Evolutionary conservation across 2,888 invertebrate species (phyloP).

Genomic region (Neoascia interrupta): DNA sequence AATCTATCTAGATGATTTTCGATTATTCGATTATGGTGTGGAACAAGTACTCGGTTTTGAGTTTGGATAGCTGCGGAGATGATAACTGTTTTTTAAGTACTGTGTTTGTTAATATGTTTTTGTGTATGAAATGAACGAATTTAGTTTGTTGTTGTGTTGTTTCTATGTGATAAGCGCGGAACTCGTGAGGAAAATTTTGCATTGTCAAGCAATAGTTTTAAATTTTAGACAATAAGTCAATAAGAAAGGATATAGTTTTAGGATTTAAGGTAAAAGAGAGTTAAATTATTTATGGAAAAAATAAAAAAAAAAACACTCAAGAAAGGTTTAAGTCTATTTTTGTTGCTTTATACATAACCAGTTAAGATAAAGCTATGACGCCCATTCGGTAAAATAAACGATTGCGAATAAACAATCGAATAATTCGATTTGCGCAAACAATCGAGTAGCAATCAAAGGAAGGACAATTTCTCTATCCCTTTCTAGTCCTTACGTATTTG

Average conservation of each 20-base stretch:
- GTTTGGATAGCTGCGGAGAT: slow-evolving; percentile 81
- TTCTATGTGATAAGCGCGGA: slow-evolving; percentile 52
- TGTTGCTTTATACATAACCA: no score
- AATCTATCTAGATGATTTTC: slow-evolving; percentile 89
- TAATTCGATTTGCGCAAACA: no score
- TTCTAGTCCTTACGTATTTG: no score
- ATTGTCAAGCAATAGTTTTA: slow-evolving; percentile 6
- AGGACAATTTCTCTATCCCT: no score
- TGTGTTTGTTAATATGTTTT: neutral
- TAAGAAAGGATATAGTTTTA: neutral
- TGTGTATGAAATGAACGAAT: slow-evolving; percentile 5
- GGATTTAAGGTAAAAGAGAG: slow-evolving; percentile 12
- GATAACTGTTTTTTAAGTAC: no score
- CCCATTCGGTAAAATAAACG: no score
- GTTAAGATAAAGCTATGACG: no score
- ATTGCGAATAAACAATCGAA: no score
- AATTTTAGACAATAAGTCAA: slow-evolving; percentile 22
- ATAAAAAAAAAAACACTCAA: no score
- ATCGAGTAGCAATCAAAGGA: no score
- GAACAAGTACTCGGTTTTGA: slow-evolving; percentile 90
- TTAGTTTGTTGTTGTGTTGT: slow-evolving; percentile 19
- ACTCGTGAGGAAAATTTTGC: slow-evolving; percentile 1
- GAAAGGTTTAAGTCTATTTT: no score
- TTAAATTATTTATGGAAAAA: slow-evolving; percentile 28
- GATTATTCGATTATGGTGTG: slow-evolving; percentile 89